Evolutionary conservation across 2,797 vertebrate species (phyloP).

Genomic region (Lerista edwardsae): DNA sequence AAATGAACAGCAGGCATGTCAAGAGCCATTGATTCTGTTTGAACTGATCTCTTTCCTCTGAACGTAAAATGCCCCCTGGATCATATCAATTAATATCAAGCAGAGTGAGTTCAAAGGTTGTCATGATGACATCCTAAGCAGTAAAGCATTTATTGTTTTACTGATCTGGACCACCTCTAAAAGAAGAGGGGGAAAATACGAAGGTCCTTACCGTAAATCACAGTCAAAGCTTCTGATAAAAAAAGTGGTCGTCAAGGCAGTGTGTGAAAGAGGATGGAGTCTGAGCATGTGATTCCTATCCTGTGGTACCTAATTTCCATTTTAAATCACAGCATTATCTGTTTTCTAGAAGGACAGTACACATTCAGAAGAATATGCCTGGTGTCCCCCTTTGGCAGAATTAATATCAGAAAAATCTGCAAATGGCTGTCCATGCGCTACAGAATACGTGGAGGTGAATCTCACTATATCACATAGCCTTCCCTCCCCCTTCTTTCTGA

Average conservation of each 20-base stretch:
- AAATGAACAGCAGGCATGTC: neutral
- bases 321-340: neutral
- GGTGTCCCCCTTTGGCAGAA: constrained; percentile 81
- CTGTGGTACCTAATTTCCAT: neutral
- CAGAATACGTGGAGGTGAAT: constrained; percentile 82
- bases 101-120: neutral
- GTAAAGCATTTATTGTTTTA: neutral
- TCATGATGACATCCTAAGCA: neutral
- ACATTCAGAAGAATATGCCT: constrained; percentile 75
- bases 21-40: neutral
- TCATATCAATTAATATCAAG: neutral
- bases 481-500: neutral
- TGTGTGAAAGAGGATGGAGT: neutral
- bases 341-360: constrained; percentile 75
- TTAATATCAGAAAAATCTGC: constrained; percentile 83
- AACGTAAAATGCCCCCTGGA: neutral
- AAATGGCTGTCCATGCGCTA: constrained; percentile 82
- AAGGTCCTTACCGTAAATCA: neutral
- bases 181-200: neutral
- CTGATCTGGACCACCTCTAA: neutral
- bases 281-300: neutral
- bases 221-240: neutral
- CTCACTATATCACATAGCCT: neutral
- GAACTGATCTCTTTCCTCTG: neutral
- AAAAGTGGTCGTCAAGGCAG: neutral